phyloP scores from a whole-genome alignment of 2,888 invertebrate species.

The Sesamia inferens region DNA sequence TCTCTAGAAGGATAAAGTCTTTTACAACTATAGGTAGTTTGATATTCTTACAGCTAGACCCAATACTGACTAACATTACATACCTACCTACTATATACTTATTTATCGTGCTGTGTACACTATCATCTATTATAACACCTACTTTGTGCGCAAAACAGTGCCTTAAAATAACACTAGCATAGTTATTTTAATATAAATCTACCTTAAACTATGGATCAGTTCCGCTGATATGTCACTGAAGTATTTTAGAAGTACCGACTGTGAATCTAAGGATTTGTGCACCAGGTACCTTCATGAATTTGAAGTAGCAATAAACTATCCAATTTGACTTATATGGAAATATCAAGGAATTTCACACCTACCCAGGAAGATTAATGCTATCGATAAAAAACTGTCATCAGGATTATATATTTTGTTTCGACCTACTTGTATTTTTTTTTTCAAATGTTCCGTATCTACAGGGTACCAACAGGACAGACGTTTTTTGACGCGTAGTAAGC shows the following conservation, averaged over 20 bases:
- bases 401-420: too few relatives aligned
- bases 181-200: conserved; percentile 13
- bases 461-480: background rate
- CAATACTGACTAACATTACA: conserved; percentile 14
- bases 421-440: too few relatives aligned
- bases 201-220: background rate
- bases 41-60: background rate
- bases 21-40: background rate
- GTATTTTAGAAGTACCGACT: background rate
- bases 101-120: background rate
- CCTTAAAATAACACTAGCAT: conserved; percentile 17
- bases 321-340: background rate
- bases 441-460: too few relatives aligned
- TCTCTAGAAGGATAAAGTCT: background rate
- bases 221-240: conserved; percentile 16
- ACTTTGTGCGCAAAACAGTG: conserved; percentile 22
- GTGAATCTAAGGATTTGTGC: too few relatives aligned
- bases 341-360: background rate
- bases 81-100: background rate
- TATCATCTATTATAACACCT: background rate
- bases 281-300: conserved; percentile 26
- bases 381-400: background rate
- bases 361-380: background rate
- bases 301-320: conserved; percentile 39
- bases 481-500: background rate